Base-by-base conservation (phyloP, 2,113 vertebrate genomes). In the Rousettus leschenaultii region DNA sequence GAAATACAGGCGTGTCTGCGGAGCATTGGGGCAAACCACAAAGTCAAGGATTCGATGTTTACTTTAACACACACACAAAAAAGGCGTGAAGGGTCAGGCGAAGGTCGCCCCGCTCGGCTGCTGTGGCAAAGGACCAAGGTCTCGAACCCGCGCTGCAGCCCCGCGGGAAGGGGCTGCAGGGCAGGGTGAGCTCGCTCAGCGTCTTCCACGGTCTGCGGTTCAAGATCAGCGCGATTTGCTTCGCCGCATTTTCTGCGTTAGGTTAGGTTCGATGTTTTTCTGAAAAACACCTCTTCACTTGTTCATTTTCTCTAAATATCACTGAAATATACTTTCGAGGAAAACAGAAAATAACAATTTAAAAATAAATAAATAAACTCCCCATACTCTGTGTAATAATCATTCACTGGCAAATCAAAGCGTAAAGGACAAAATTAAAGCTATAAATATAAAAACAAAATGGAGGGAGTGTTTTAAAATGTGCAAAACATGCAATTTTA, bases 21-120 rank as follows among this genome's bases (percentile, higher is more conserved):
- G 0, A 38, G 33, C 43, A 28, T 33, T 33, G 68, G 22, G 8
- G 38, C 22, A 26, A 78, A 61, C 14, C 7, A 66, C 24, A 66
- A 22, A 63, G 35, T 6, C n/a, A 53, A 73, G 51, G 4, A 48
- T 35, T 7, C 43, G 22, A 57, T 51, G 15, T 71, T 40, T 24
- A 18, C 14, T 33, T 38, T 61, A 3, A 24, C 7, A 19, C 43
- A 45, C 43, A 10, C n/a, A n/a, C n/a, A 63, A 15, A 28, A 16
- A 6, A 19, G n/a, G 53, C 15, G 2, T 28, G 21, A 1, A 1
- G 6, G 53, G 19, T 90, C 24, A 35, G 0, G 0, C 33, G 33
- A 74, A 70, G 8, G 30, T 1, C 26, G 38, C 12, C 6, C 30
- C 26, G 45, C 18, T 70, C 38, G 0, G 9, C 24, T 16, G 19